Conservation (phyloP, 2,113 vertebrate genomes). For the Protobothrops flavoviridis region DNA sequence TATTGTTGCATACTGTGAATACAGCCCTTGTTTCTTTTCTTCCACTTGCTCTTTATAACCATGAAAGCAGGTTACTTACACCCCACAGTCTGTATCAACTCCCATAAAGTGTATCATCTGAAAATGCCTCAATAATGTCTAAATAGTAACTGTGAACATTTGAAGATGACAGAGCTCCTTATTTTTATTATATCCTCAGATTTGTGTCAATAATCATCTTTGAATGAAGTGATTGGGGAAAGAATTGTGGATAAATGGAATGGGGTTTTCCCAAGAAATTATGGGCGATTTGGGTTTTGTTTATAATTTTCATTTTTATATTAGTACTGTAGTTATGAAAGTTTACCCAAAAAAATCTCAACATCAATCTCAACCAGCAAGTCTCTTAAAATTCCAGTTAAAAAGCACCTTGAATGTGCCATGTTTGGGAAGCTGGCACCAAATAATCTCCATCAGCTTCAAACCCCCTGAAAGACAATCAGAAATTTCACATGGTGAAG, state of each 20-base stretch:
- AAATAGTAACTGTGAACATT: neutral
- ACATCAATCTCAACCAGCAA: neutral
- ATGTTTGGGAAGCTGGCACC: neutral
- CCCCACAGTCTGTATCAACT: slow-evolving; percentile 5
- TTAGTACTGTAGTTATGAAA: neutral
- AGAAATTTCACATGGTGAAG: neutral
- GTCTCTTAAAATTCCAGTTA: neutral
- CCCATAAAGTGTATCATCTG: neutral
- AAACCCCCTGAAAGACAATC: neutral
- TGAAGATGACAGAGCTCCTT: neutral
- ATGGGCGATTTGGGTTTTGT: neutral
- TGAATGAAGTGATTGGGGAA: neutral
- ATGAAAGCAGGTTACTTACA: neutral
- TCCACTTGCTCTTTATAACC: neutral
- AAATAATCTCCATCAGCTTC: neutral
- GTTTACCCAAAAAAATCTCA: neutral
- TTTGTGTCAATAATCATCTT: neutral
- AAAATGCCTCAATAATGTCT: neutral
- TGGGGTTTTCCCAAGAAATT: neutral
- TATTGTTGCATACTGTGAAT: slow-evolving; percentile 63
- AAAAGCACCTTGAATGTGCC: neutral
- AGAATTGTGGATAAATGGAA: neutral
- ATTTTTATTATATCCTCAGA: neutral
- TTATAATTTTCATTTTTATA: neutral
- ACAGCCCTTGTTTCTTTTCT: slow-evolving; percentile 37